Evolutionary conservation across 2,888 invertebrate species (phyloP).

Genomic region (Tenthredo livida): DNA sequence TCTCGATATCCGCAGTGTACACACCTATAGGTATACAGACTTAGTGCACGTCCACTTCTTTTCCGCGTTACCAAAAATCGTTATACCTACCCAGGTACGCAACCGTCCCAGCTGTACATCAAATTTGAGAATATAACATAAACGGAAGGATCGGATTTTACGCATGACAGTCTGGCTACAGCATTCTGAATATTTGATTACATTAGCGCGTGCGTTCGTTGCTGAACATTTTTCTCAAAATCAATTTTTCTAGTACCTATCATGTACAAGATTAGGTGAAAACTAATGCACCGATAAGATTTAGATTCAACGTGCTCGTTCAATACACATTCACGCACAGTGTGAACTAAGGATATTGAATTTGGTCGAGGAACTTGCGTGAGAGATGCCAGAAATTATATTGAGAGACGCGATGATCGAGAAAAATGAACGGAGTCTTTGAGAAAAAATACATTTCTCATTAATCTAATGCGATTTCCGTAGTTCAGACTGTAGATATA

Average conservation of each 20-base stretch:
- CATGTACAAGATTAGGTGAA: neutral
- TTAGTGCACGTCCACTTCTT: neutral
- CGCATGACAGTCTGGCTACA: neutral
- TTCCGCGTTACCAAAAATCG: neutral
- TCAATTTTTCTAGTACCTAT: neutral
- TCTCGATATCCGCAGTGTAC: conserved; percentile 17
- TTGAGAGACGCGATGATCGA: neutral
- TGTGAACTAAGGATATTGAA: neutral
- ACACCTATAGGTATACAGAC: no score
- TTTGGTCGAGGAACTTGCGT: neutral
- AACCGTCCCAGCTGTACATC: neutral
- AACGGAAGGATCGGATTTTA: neutral
- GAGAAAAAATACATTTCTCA: neutral
- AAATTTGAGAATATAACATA: neutral
- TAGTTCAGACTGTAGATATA: neutral
- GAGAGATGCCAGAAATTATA: neutral
- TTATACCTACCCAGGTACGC: neutral
- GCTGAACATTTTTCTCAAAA: neutral
- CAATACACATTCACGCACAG: neutral
- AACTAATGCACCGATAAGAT: neutral
- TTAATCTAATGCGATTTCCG: neutral
- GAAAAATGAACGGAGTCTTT: neutral
- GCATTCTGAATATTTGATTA: neutral
- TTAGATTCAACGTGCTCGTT: neutral
- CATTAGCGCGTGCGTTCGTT: neutral